Base-by-base conservation (phyloP, 2,797 vertebrate species). In the Rhinogobio ventralis region DNA sequence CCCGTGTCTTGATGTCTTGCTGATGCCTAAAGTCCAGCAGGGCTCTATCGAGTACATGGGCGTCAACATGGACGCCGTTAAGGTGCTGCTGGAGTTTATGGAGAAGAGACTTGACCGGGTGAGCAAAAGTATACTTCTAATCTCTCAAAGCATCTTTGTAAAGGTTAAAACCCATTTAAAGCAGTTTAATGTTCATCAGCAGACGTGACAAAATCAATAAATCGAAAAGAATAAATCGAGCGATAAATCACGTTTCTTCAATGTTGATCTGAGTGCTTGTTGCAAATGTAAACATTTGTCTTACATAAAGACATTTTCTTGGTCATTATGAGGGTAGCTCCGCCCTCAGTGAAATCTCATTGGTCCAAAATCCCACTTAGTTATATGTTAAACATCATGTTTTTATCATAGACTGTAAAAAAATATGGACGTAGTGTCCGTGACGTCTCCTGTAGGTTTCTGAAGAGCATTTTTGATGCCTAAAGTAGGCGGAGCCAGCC, bases 21-120 rank as follows among this genome's bases (percentile, higher is more conserved):
- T 98, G 85, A 87, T 94, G 36, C 96, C 97, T 0, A 97, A 95
- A 83, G 96, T 97, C 7, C 95, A 94, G 0, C 94, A 94, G 0
- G 96, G 95, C 86, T 97, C 96, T 0, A 92, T 95, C 0, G 97
- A 98, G 89, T 97, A 98, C 92, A 96, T 97, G 95, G 97, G 97
- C 0, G 95, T 97, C 83, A 98, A 97, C 91, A 97, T 99, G 97
- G 97, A 98, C 0, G 96, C 96, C 0, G 96, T 97, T 85, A 94
- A 89, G 82, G 93, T 95, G 91, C 95, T 99, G 66, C 93, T 98
- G 88, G 91, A 92, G 17, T 98, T 97, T 90, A 95, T 98, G 90
- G 97, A 98, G 90, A 96, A 93, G 23, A 96, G 95, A 78, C 94
- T 98, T 2, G 96, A 97, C 86, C 92, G 95, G 94, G 97, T 98